Evolutionary conservation across 2,113 vertebrate genomes (phyloP), one percentile per base, ranked within the genome.

Genomic region (Rutilus rutilus): DNA sequence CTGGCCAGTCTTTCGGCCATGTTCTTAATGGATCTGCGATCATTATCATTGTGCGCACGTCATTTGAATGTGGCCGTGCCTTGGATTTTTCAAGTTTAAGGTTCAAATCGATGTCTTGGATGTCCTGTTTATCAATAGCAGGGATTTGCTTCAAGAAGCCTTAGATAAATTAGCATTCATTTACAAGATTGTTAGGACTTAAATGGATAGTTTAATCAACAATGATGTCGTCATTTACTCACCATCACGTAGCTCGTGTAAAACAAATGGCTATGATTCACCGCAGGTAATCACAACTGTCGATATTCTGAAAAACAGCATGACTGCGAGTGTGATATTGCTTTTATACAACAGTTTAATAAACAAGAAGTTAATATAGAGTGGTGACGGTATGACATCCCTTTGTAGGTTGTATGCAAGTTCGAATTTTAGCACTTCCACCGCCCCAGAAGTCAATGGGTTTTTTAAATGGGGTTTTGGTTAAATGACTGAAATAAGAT

Each of bases 11-110:
- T 39, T 69, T 83, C 50, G 27, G 57, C 81, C 67, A 73, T 86
- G 85, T 91, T 92, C 89, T 89, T 92, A 92, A 92, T 92, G 91
- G 90, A 91, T 92, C 89, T 92, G 90, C 82, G 89, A 91, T 89
- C 91, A 57, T 94, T 93, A 90, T 90, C 85, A 89, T 87, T 89
- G 85, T 88, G 90, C 88, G 82, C 90, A 86, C 17, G 11, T 79
- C 84, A 69, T 91, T 91, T 88, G 86, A 83, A 82, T 65, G 76
- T 23, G 86, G 30, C 71, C 19, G 2, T 27, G 33, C 52, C 15
- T 67, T 33, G 21, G 14, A 73, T 57, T 57, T 59, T 21, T 69
- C 39, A 71, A 52, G 62, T 71, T 60, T 79, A 79, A 60, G 54
- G 10, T 60, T 65, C 9, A 12, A 50, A 50, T 81, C 39, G 14